phyloP scores from a whole-genome alignment of 30 jellyfish, hydroid and myxozoan species.

The Cassiopea andromeda region DNA sequence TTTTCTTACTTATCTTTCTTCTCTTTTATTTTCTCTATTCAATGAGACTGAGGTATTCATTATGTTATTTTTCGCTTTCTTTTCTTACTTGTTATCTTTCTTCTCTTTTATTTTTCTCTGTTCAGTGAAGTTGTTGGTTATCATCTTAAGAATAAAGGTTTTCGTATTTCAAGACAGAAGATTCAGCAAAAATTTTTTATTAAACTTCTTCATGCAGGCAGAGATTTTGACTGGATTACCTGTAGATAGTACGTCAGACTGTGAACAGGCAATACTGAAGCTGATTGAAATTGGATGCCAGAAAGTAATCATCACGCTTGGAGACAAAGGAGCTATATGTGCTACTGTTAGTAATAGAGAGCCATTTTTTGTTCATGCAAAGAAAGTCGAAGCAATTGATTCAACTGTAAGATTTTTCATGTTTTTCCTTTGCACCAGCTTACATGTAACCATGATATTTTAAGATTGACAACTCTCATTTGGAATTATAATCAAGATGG shows the following conservation, averaged over 20 bases:
- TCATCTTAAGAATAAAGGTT: no score
- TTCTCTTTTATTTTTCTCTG: no score
- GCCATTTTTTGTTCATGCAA: constrained; percentile 47
- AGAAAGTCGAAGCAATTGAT: constrained; percentile 76
- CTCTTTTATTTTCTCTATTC: no score
- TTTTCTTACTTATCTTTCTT: no score
- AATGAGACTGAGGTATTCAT: constrained; percentile 95
- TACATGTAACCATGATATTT: no score
- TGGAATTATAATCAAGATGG: no score
- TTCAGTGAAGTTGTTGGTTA: no score
- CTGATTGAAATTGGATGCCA: constrained; percentile 68
- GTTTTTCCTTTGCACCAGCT: background rate
- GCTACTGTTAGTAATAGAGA: constrained; percentile 39
- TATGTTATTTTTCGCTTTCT: background rate
- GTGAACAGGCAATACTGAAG: constrained; percentile 58
- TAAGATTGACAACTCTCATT: no score
- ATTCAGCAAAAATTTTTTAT: no score
- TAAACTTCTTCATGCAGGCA: constrained; percentile 60
- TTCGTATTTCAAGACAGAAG: no score
- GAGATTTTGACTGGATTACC: constrained; percentile 86
- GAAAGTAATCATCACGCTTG: constrained; percentile 88
- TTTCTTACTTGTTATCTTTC: no score
- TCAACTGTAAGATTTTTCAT: constrained; percentile 80
- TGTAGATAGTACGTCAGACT: constrained; percentile 40
- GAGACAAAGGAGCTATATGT: constrained; percentile 92